Evolutionary conservation across 2,113 vertebrate genomes (phyloP), one percentile per base, ranked within the genome.

Genomic region (Pavo muticus): DNA sequence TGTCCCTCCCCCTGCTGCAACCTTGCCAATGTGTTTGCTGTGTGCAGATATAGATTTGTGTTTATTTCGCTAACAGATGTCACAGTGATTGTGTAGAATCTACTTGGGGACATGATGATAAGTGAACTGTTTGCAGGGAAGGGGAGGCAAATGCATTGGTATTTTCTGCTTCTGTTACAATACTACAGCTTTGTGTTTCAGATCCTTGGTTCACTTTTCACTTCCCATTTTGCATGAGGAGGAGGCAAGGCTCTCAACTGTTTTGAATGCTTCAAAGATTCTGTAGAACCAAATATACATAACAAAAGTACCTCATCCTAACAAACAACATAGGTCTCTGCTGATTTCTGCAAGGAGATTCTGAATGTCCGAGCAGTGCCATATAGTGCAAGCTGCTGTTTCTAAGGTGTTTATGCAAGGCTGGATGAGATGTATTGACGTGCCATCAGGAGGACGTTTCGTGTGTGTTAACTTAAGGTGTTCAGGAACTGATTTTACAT

Each of bases 21-120:
- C 56, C 20, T 63, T 77, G 81, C 84, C 91, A 84, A 18, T 68
- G 24, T 92, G 54, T 87, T 78, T 84, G 80, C 93, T 88, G 70
- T 68, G 14, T 69, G 61, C 60, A 89, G 82, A 65, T 80, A 92
- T 5, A 74, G 95, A 80, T 93, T 91, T 85, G 64, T 87, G 89
- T 77, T 96, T 25, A 37, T 86, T 91, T 93, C 90, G 94, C 87
- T 84, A 89, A 89, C 87, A 94, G 91, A 92, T 93, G 88, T 83
- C 92, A 84, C 61, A 73, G 47, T 56, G 84, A 88, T 96, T 85
- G 59, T 85, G 56, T 63, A 87, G 86, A 91, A 83, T 87, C 80
- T 93, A 83, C 93, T 68, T 47, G 79, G 79, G 92, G 87, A 83
- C 80, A 71, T 59, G 70, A 47, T 84, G 74, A 68, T 71, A 93